Base-by-base conservation (phyloP, 2,797 vertebrate genomes). In the Loris lydekkerianus region DNA sequence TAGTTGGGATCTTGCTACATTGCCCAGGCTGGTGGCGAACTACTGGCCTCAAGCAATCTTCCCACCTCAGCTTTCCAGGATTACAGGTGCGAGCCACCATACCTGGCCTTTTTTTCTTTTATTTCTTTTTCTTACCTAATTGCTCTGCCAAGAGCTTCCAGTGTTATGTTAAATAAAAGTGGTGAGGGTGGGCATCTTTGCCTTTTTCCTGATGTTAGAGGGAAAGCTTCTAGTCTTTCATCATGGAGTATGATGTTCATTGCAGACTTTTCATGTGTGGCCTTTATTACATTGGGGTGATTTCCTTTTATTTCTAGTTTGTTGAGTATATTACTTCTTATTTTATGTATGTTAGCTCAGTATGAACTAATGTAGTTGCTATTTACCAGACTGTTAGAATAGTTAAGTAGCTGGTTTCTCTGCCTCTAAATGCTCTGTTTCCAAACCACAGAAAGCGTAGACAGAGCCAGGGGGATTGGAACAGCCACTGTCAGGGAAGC, bases 101-200 rank as follows among this genome's bases (percentile, higher is more conserved):
- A n/a, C 53, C n/a, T 15, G 53, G 7, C 23, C 37, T 78, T 40
- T 15, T 63, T 67, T 40, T 17, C 46, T 78, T 72, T 46, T 56
- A 1, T 43, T 94, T 91, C 40, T 93, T 96, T 94, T 81, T 60
- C 80, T 61, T 72, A 37, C 13, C 87, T 65, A 9, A 43, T n/a
- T 86, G 46, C 18, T 58, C 60, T 91, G 78, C 43, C 67, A 53
- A 61, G 67, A 77, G 40, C 31, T 81, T 72, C 20, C 18, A 37
- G 58, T 29, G 46, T n/a, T 72, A 29, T 40, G 14, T 27, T 56
- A 49, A n/a, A 61, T 78, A 13, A 25, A 82, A 88, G 49, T 29
- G 67, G 60, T 27, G 43, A 34, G 40, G 20, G 43, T 61, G 37
- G 25, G 9, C 72, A 82, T 53, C 56, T 61, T 25, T 49, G 69